A percentile compares a stretch with the other conserved stretches of the same genome.
phyloP scores from a whole-genome alignment of 2,113 vertebrate genomes.

The Corythaixoides concolor region DNA sequence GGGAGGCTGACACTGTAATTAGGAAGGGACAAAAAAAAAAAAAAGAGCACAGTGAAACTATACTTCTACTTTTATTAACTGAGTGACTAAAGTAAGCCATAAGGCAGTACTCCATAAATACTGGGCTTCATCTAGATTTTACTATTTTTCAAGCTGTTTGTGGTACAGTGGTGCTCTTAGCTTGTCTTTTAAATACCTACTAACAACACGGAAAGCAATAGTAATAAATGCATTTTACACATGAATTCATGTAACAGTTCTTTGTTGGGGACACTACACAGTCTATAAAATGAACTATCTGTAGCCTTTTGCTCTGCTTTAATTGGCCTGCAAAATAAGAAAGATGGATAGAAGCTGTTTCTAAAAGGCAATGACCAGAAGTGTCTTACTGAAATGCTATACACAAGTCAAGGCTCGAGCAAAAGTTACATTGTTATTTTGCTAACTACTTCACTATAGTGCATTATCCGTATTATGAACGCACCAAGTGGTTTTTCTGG shows the following conservation, averaged over 20 bases:
- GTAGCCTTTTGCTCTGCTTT: not conserved
- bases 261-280: not conserved
- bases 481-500: not conserved
- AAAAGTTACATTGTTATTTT: not conserved
- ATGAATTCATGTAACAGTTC: not conserved
- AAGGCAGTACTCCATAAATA: not conserved
- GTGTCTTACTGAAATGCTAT: not conserved
- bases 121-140: not conserved
- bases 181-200: not conserved
- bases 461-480: not conserved
- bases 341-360: not conserved
- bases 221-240: constrained; percentile 9
- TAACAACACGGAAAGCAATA: not conserved
- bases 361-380: not conserved
- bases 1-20: not conserved
- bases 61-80: not conserved
- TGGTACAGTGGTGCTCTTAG: not conserved
- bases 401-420: not conserved
- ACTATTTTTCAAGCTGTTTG: not conserved
- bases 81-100: not conserved
- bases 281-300: not conserved
- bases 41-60: not conserved
- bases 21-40: not conserved
- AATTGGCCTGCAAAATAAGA: not conserved
- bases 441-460: not conserved